phyloP scores from a whole-genome alignment of 2,113 vertebrate genomes.

The Vanacampus margaritifer region DNA sequence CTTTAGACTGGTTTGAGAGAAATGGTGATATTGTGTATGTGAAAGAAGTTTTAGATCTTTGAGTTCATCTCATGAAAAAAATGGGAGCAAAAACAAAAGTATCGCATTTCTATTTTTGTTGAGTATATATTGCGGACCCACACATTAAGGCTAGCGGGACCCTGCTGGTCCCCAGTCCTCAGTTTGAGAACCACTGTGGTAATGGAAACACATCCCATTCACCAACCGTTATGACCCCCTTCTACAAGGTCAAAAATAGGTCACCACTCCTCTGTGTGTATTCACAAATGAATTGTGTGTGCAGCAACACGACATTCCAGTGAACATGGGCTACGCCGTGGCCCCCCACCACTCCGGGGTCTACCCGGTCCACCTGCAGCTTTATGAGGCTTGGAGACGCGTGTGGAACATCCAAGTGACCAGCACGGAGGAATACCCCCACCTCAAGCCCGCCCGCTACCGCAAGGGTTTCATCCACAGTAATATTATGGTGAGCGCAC shows the following conservation, averaged over 20 bases:
- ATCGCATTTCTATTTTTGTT: no score
- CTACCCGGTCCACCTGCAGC: slow-evolving; percentile 92
- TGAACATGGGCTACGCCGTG: slow-evolving; percentile 91
- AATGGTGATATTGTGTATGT: no score
- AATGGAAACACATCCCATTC: slow-evolving; percentile 34
- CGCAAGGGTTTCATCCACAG: slow-evolving; percentile 92
- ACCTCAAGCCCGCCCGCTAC: slow-evolving; percentile 91
- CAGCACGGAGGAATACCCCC: slow-evolving; percentile 96
- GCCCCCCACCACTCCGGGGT: slow-evolving; percentile 96
- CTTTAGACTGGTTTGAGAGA: no score
- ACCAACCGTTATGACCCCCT: slow-evolving; percentile 12
- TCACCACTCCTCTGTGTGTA: slow-evolving; percentile 21
- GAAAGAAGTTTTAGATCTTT: no score
- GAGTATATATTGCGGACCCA: neutral
- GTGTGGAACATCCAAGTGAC: slow-evolving; percentile 94
- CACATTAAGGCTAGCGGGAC: neutral
- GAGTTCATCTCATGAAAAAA: no score
- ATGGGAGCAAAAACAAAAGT: no score
- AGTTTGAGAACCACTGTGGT: slow-evolving; percentile 7
- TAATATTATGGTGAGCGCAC: slow-evolving; percentile 86
- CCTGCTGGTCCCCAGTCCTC: neutral
- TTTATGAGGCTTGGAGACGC: slow-evolving; percentile 95
- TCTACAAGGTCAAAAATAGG: slow-evolving; percentile 38
- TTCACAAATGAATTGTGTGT: neutral
- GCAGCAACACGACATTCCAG: slow-evolving; percentile 91